Base-by-base conservation (phyloP, 2,113 vertebrate species). In the Leptobrachium leishanense region DNA sequence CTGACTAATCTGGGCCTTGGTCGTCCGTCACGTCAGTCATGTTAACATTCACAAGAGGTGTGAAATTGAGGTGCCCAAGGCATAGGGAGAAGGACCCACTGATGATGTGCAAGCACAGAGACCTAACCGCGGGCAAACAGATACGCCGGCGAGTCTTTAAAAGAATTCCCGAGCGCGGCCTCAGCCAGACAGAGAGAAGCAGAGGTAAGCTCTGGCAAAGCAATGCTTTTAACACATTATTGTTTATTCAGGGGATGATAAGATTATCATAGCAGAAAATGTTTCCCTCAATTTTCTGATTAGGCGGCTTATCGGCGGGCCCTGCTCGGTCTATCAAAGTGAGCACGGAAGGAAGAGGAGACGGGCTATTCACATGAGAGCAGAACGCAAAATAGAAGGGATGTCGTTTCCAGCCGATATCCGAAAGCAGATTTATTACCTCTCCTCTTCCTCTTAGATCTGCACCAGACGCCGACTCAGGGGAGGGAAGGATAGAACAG, bases 251-350 rank as follows among this genome's bases (percentile, higher is more conserved):
- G 82, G 79, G 75, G 81, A 84, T 72, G 87, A 87, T 87, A 88
- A 88, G 86, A 87, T 89, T 87, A 88, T 89, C 89, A 83, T 85
- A 86, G 85, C 66, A 73, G 88, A 86, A 87, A 90, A 88, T 81
- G 85, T 74, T 89, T 87, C 82, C 83, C 85, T 89, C 90, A 86
- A 88, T 90, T 90, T 91, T 90, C 88, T 89, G 88, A 91, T 90
- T 88, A 87, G 76, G 68, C 79, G 77, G 82, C 85, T 88, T 87
- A 87, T 90, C 86, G 86, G 79, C 41, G 31, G 20, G 41, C 82
- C 75, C 71, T 79, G 85, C 85, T 83, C 83, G 84, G 83, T 84
- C 85, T 85, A 90, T 87, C 86, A 82, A 84, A 90, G 90, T 87
- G 86, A 84, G 85, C 80, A 83, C 76, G 67, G 88, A 90, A 88